These are phyloP conservation scores for Oophaga pumilio DNA, from an alignment of 2,113 vertebrate species.

Conservation along the genomic window DNA sequence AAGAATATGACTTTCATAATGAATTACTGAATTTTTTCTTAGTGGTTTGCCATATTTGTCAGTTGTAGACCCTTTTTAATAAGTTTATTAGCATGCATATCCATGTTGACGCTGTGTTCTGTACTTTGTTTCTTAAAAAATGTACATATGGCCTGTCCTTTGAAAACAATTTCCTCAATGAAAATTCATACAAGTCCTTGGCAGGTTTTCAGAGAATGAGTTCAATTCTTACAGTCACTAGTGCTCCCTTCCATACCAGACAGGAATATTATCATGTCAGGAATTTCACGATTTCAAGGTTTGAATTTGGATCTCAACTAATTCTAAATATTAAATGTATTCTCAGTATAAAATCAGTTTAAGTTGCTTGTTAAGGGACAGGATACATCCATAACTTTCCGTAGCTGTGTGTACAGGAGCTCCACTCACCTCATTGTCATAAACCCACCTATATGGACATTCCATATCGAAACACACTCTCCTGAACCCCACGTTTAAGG, in stretches of 20 bases:
- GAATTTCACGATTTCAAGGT: background rate
- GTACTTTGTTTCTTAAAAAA: constrained; percentile 24
- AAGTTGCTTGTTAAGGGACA: too few species aligned
- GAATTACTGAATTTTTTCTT: background rate
- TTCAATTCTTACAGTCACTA: background rate
- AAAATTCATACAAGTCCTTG: constrained; percentile 41
- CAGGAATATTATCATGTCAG: background rate
- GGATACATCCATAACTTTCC: too few species aligned
- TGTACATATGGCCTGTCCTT: constrained; percentile 32
- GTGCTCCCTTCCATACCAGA: background rate
- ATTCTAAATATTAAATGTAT: background rate
- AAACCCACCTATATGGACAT: too few species aligned
- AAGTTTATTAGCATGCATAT: background rate
- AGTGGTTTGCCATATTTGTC: background rate
- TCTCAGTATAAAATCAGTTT: too few species aligned
- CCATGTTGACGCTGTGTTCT: constrained; percentile 4
- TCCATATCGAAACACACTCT: too few species aligned
- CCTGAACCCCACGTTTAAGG: too few species aligned
- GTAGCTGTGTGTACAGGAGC: too few species aligned
- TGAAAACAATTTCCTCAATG: constrained; percentile 52
- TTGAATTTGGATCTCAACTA: background rate
- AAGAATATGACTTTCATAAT: background rate
- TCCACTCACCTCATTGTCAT: too few species aligned
- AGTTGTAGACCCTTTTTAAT: background rate
- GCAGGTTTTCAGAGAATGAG: constrained; percentile 25